Evolutionary conservation across 2,888 invertebrate genomes (phyloP).

Genomic region (Nephrotoma flavescens): DNA sequence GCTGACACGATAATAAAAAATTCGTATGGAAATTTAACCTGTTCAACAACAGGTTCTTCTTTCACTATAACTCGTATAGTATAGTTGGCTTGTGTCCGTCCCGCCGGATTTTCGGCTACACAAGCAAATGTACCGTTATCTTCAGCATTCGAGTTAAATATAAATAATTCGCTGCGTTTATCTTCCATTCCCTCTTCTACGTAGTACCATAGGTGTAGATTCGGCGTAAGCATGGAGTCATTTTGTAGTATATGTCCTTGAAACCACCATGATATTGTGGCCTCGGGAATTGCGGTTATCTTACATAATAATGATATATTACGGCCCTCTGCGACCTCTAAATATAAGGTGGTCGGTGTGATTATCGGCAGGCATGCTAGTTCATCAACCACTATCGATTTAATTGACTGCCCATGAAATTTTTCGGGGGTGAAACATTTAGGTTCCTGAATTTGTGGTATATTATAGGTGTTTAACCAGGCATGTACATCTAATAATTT

Average conservation of each 20-base stretch:
- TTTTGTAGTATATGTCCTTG: conserved; percentile 67
- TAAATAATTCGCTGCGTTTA: conserved; percentile 63
- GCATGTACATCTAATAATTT: conserved; percentile 57
- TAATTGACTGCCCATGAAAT: conserved; percentile 50
- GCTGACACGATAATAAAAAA: conserved; percentile 55
- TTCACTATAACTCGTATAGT: conserved; percentile 62
- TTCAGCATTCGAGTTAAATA: conserved; percentile 58
- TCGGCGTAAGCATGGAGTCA: conserved; percentile 51
- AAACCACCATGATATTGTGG: conserved; percentile 69
- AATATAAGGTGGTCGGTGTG: conserved; percentile 54
- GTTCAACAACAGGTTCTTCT: conserved; percentile 53
- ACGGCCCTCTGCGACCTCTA: conserved; percentile 65
- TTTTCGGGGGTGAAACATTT: conserved; percentile 56
- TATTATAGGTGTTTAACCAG: conserved; percentile 64
- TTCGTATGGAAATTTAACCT: conserved; percentile 52
- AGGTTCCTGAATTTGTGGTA: conserved; percentile 65
- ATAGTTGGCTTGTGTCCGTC: conserved; percentile 62
- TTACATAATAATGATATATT: conserved; percentile 69
- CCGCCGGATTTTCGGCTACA: conserved; percentile 73
- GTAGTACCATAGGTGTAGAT: conserved; percentile 52
- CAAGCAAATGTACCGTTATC: conserved; percentile 80
- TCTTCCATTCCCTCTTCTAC: conserved; percentile 58
- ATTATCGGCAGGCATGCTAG: conserved; percentile 72
- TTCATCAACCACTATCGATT: conserved; percentile 49
- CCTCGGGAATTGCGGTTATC: conserved; percentile 68